Evolutionary conservation across 2,888 invertebrate species (phyloP).

Genomic region (Hylaea fasciaria): DNA sequence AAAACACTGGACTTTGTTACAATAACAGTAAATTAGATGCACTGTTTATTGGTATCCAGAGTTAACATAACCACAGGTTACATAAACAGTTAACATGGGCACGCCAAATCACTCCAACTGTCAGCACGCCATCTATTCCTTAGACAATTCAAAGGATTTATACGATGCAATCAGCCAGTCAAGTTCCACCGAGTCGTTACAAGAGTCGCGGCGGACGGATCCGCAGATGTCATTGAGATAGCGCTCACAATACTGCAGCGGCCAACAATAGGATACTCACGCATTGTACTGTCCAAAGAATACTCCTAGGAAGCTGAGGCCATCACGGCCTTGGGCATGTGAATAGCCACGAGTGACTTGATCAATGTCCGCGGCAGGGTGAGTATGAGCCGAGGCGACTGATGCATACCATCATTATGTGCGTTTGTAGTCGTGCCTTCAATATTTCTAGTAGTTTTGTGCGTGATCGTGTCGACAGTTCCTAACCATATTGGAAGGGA

Average conservation of each 20-base stretch:
- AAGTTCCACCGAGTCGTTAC: slow-evolving; percentile 8
- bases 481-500: background rate
- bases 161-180: slow-evolving; percentile 14
- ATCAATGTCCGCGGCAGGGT: slow-evolving; percentile 28
- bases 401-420: slow-evolving; percentile 2
- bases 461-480: background rate
- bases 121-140: too few species aligned
- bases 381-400: slow-evolving; percentile 4
- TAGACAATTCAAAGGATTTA: slow-evolving; percentile 9
- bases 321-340: slow-evolving; percentile 76
- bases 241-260: slow-evolving; percentile 36
- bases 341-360: slow-evolving; percentile 53
- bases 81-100: too few species aligned
- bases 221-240: slow-evolving; percentile 80
- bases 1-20: too few species aligned
- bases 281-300: slow-evolving; percentile 80
- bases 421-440: slow-evolving; percentile 7
- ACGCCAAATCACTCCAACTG: too few species aligned
- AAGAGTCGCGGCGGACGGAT: slow-evolving; percentile 52
- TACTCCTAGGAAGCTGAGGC: slow-evolving; percentile 73
- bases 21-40: too few species aligned
- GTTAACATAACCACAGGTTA: too few species aligned
- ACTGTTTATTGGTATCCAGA: too few species aligned
- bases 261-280: slow-evolving; percentile 68
- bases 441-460: background rate